Conservation (phyloP, 2,113 vertebrate genomes). For the Epinephelus lanceolatus region DNA sequence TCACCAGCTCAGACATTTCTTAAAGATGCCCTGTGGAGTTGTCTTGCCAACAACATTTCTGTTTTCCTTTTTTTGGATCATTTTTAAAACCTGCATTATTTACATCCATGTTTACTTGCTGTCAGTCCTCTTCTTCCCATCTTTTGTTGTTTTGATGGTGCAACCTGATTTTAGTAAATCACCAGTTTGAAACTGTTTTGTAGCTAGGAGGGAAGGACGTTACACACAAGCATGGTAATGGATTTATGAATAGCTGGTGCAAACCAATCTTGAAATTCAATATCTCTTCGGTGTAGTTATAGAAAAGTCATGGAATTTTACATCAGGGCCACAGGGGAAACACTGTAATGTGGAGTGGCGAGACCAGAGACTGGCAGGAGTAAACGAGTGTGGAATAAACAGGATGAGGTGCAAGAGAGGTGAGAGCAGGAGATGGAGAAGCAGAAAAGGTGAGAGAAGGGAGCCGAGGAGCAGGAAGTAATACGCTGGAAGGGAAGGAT, state of each 20-base stretch:
- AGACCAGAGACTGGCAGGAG: constrained; percentile 7
- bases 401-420: constrained; percentile 29
- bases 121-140: no score
- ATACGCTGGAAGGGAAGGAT: constrained; percentile 20
- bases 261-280: constrained; percentile 9
- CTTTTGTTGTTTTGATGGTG: neutral
- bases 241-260: neutral
- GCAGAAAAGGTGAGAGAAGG: constrained; percentile 17
- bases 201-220: neutral
- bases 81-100: neutral
- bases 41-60: neutral
- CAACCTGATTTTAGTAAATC: neutral
- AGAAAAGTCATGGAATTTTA: constrained; percentile 34
- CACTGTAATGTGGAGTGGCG: constrained; percentile 1
- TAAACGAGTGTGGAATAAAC: constrained; percentile 45
- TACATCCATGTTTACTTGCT: neutral
- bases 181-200: neutral
- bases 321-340: constrained; percentile 18
- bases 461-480: constrained; percentile 27
- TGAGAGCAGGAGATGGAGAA: constrained; percentile 25
- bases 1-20: neutral
- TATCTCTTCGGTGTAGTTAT: neutral
- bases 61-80: neutral
- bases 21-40: neutral
- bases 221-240: neutral